Evolutionary conservation across 2,888 invertebrate species (phyloP), one percentile per base, ranked within the genome.

Genomic region (Drosophila mimica): DNA sequence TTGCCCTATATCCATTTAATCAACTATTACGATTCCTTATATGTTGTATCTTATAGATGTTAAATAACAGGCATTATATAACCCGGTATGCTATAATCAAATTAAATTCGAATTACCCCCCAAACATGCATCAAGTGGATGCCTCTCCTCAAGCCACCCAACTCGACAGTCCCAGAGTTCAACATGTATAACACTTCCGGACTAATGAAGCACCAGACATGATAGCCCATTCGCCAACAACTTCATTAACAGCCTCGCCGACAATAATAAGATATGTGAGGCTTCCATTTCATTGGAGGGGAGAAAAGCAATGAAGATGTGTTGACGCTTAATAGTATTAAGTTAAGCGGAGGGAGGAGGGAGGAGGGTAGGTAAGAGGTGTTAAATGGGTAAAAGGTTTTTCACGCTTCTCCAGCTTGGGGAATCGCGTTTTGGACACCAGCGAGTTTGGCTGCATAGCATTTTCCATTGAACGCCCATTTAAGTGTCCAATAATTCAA

Each of bases 401-500:
- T 80, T 70, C 80, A 82, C 71, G 75, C 75, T 81, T 80, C 66
- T 67, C 52, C 60, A 49, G 38, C 40, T 30, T 30, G 46, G 66
- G 52, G 52, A 43, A 65, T 43, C 38, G 51, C 34, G 11, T 43
- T 57, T 57, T 66, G 52, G 53, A 68, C 63, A 64, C 70, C 54
- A 52, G 63, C 75, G 68, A 40, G 49, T 51, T 64, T 49, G 54
- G 68, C 63, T 70, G 79, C 70, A 68, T 65, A 52, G 57, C 70
- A 69, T 81, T 76, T 69, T 66, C 25, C 65, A 70, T 73, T 79
- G 71, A 82, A 69, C 81, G 86, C 90, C 86, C 79, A 90, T 90
- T 87, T 90, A 87, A 90, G 86, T 90, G 87, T 90, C 89, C 87
- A 90, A 90, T 87, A 87, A 90, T 87, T 87, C 87, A 88, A 87